Evolutionary conservation across 2,797 vertebrate species (phyloP).

Genomic region (Poecilia velifera): DNA sequence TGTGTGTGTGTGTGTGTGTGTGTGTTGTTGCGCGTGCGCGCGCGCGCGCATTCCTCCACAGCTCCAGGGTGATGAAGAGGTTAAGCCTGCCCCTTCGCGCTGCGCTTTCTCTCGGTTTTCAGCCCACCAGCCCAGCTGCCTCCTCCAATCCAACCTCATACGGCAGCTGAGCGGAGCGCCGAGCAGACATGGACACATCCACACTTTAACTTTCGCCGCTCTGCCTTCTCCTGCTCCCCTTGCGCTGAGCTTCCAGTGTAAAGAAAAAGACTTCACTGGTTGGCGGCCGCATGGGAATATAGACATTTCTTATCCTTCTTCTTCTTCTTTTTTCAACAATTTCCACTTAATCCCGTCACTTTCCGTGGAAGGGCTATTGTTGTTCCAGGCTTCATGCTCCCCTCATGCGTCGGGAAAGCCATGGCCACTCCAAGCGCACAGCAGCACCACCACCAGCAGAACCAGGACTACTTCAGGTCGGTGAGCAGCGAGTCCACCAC

Average conservation of each 20-base stretch:
- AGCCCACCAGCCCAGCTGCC: conserved; percentile 38
- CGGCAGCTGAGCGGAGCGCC: conserved; percentile 18
- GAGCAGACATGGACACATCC: conserved; percentile 49
- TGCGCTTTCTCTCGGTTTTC: conserved; percentile 19
- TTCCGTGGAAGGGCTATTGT: conserved; percentile 27
- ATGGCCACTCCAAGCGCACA: conserved; percentile 81
- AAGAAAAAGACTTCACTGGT: conserved; percentile 22
- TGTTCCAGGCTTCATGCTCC: conserved; percentile 35
- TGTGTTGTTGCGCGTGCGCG: neutral
- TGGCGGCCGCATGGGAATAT: conserved; percentile 53
- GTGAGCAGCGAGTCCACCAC: conserved; percentile 85
- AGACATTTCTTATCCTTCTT: conserved; percentile 2
- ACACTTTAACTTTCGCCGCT: conserved; percentile 25
- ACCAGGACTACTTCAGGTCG: conserved; percentile 83
- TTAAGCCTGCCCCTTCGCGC: conserved; percentile 64
- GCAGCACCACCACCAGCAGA: conserved; percentile 65
- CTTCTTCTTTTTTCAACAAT: neutral
- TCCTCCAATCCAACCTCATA: conserved; percentile 32
- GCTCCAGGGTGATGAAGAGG: conserved; percentile 73
- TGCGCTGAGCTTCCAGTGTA: conserved; percentile 19
- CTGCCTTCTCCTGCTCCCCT: neutral
- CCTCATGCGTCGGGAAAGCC: conserved; percentile 80
- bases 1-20: neutral
- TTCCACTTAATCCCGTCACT: conserved; percentile 10
- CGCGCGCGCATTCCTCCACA: conserved; percentile 44